Conservation (phyloP, 2,888 invertebrate species). For the Xestoiulus laeticollis region DNA sequence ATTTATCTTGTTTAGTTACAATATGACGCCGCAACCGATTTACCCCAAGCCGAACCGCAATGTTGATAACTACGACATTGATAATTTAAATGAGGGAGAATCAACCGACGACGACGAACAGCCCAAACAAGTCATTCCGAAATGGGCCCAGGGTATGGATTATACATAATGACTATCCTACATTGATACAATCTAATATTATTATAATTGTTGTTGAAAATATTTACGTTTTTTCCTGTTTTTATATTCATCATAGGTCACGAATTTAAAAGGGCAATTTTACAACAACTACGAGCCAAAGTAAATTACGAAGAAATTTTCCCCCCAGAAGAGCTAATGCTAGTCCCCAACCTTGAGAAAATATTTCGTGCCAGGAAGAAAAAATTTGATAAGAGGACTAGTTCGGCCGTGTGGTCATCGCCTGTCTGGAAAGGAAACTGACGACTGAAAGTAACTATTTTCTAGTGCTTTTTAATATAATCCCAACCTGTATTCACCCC, state of each 20-base stretch:
- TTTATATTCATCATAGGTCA: not conserved
- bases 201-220: too few relatives aligned
- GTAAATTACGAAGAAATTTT: not conserved
- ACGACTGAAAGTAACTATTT: not conserved
- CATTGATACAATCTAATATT: not conserved
- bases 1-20: not conserved
- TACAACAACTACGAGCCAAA: not conserved
- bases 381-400: not conserved
- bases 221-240: not conserved
- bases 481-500: too few relatives aligned
- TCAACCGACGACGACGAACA: slow-evolving; percentile 46
- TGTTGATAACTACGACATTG: slow-evolving; percentile 35
- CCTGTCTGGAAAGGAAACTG: not conserved
- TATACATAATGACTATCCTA: not conserved
- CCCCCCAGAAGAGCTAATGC: not conserved
- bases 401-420: slow-evolving; percentile 29
- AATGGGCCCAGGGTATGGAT: slow-evolving; percentile 34
- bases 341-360: not conserved
- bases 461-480: not conserved
- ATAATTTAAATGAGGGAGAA: slow-evolving; percentile 1
- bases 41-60: not conserved
- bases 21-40: not conserved
- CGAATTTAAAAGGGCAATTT: slow-evolving; percentile 6
- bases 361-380: slow-evolving; percentile 20
- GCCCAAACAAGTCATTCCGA: not conserved